Evolutionary conservation across 2,113 vertebrate genomes (phyloP).

Genomic region (Bubo bubo): DNA sequence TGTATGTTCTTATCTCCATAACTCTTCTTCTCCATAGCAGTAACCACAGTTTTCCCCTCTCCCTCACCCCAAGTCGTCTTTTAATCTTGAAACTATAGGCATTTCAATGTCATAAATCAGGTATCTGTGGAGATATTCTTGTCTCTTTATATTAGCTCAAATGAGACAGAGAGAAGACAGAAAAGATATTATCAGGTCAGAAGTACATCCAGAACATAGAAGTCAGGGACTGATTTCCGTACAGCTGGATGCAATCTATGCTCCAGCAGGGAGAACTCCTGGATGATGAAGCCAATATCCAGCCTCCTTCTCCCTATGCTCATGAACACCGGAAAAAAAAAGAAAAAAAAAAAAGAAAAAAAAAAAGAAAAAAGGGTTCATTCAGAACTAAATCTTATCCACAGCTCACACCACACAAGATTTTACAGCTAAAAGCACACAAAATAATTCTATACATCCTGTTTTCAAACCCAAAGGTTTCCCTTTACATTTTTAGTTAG

Average conservation of each 20-base stretch:
- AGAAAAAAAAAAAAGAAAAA: too few species aligned
- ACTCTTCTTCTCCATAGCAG: background rate
- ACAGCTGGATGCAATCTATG: background rate
- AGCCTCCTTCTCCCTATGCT: background rate
- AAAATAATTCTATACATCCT: background rate
- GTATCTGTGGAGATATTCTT: background rate
- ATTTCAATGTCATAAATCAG: background rate
- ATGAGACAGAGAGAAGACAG: background rate
- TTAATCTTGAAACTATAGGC: background rate
- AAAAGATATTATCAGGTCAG: background rate
- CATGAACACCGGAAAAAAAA: background rate
- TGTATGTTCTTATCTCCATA: background rate
- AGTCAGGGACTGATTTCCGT: background rate
- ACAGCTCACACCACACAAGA: background rate
- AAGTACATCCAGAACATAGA: background rate
- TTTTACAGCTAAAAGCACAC: background rate
- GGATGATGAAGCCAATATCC: background rate
- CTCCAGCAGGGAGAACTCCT: background rate
- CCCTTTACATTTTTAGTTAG: background rate
- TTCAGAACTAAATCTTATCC: background rate
- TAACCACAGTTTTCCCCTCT: background rate
- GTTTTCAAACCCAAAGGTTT: background rate
- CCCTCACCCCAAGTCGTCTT: background rate
- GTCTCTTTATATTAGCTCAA: background rate
- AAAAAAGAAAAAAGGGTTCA: rapidly evolving